Evolutionary conservation across 2,797 vertebrate genomes (phyloP).

Genomic region (Leuciscus waleckii): DNA sequence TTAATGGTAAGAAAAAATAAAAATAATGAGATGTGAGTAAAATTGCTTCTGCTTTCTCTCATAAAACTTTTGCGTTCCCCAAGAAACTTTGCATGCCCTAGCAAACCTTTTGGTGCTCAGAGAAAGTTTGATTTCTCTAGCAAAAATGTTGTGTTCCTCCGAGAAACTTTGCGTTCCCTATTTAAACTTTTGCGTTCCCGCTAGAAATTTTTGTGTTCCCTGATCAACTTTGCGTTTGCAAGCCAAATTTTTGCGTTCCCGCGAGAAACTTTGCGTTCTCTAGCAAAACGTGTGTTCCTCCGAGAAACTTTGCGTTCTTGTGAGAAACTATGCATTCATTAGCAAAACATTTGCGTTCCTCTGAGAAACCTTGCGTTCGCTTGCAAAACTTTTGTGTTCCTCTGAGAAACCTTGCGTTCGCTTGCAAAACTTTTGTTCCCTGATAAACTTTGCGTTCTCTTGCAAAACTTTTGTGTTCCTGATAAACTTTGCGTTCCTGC

Average conservation of each 20-base stretch:
- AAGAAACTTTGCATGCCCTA: neutral
- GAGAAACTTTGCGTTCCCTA: neutral
- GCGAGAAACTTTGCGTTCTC: accelerated
- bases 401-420: neutral
- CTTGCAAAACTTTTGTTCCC: accelerated
- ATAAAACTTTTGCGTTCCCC: neutral
- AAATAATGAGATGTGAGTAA: accelerated
- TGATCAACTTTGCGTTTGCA: accelerated
- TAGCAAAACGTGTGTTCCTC: accelerated
- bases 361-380: accelerated
- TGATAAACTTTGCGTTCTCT: neutral
- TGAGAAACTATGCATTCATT: accelerated
- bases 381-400: neutral
- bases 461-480: accelerated
- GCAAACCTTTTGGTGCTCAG: neutral
- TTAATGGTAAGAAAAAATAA: too few species aligned
- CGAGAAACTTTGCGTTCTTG: neutral
- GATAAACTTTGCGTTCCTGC: neutral
- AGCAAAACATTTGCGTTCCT: neutral
- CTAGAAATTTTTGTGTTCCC: neutral
- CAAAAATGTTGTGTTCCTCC: neutral
- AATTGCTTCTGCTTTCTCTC: neutral
- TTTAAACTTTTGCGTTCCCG: accelerated
- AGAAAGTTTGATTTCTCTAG: neutral
- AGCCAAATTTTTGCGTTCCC: neutral